Conservation (phyloP, 2,113 vertebrate species). For the Halichoerus grypus region DNA sequence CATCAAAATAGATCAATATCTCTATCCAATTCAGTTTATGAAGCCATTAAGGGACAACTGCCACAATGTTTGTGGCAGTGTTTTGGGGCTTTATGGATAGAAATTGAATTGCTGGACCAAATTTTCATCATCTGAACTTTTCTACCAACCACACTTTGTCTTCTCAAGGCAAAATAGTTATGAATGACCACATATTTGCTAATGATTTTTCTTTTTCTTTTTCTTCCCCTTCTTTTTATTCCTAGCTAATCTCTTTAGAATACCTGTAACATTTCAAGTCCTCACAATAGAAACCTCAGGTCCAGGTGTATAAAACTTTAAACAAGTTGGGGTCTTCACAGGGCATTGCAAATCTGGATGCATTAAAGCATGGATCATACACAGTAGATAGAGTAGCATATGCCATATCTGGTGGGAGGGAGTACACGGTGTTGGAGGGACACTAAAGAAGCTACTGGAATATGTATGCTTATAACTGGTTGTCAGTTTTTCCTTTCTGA, state of each 20-base stretch:
- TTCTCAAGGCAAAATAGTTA: slow-evolving; percentile 24
- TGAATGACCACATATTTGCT: slow-evolving; percentile 36
- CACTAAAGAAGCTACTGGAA: not conserved
- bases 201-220: not conserved
- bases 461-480: not conserved
- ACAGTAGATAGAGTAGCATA: not conserved
- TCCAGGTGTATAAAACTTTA: slow-evolving; percentile 16
- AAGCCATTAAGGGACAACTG: slow-evolving; percentile 28
- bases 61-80: not conserved
- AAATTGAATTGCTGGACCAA: slow-evolving; percentile 63
- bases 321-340: slow-evolving; percentile 11
- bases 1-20: slow-evolving; percentile 52
- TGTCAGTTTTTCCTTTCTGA: not conserved
- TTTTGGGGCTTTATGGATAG: slow-evolving; percentile 16
- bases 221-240: not conserved
- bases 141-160: slow-evolving; percentile 38
- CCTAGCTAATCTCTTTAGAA: slow-evolving; percentile 39
- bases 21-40: slow-evolving; percentile 59
- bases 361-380: not conserved
- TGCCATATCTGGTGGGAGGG: not conserved
- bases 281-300: not conserved
- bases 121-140: slow-evolving; percentile 53
- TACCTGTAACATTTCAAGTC: slow-evolving; percentile 29
- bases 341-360: not conserved
- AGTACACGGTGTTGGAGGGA: not conserved